Evolutionary conservation across 2,113 vertebrate species (phyloP).

Genomic region (Peromyscus leucopus): DNA sequence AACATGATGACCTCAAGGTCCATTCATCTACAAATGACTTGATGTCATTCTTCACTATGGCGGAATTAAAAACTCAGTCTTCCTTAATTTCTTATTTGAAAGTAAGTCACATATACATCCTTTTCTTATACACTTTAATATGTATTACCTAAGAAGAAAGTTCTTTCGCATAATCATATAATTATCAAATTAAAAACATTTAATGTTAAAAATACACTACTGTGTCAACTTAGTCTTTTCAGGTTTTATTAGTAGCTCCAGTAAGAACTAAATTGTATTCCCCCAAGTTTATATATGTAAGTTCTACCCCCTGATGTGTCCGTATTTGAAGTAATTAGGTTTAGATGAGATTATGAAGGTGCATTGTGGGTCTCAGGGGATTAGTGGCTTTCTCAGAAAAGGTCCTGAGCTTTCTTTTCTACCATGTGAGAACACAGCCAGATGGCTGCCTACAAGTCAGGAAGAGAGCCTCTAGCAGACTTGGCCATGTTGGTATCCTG

Average conservation of each 20-base stretch:
- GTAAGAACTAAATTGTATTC: background rate
- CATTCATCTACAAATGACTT: background rate
- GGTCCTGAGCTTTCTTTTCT: background rate
- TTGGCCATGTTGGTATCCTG: background rate
- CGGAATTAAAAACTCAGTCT: background rate
- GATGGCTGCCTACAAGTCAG: background rate
- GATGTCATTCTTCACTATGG: background rate
- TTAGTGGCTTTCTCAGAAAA: background rate
- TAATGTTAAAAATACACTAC: background rate
- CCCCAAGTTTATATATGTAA: background rate
- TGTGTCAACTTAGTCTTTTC: background rate
- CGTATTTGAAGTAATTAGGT: background rate
- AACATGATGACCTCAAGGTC: background rate
- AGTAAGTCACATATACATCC: background rate
- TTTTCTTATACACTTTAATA: background rate
- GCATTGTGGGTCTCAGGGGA: background rate
- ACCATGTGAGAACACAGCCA: background rate
- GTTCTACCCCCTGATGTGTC: background rate
- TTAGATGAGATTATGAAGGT: background rate
- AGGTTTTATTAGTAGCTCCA: background rate
- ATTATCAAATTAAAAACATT: conserved; percentile 43
- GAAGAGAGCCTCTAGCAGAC: background rate
- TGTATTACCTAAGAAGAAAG: background rate
- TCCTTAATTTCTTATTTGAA: conserved; percentile 26
- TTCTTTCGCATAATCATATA: background rate